Percentiles rank a stretch among this genome's conserved stretches.
Conservation (phyloP, 2,797 vertebrate species). For the Pteropus rufus region DNA sequence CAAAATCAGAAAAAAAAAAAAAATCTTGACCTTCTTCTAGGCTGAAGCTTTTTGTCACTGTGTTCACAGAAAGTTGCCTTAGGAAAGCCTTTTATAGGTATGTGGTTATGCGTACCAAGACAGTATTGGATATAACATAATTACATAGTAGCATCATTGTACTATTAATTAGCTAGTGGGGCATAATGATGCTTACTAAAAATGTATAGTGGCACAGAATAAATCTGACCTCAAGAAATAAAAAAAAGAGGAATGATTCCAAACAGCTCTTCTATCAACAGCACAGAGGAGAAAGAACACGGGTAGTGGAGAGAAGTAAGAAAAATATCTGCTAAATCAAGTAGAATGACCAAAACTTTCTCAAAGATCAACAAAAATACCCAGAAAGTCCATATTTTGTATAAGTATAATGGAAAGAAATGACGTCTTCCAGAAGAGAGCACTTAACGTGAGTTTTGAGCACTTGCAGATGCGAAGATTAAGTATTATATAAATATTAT, state of each 20-base stretch:
- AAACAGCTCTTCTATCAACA: neutral
- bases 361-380: neutral
- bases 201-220: neutral
- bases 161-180: neutral
- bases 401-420: neutral
- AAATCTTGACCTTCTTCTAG: neutral
- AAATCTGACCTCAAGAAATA: neutral
- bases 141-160: neutral
- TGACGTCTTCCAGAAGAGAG: neutral
- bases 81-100: neutral
- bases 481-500: constrained; percentile 38
- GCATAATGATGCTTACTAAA: neutral
- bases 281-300: neutral
- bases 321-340: neutral
- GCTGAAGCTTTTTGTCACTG: neutral
- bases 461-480: neutral
- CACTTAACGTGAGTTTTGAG: neutral
- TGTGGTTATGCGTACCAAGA: neutral
- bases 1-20: neutral
- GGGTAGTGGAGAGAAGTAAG: neutral
- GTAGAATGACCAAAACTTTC: neutral
- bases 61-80: neutral
- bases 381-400: neutral
- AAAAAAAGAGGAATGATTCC: neutral
- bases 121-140: neutral